These are phyloP conservation scores for Kryphioiulus occultus DNA, from an alignment of 2,888 invertebrate genomes.

Conservation along the genomic window DNA sequence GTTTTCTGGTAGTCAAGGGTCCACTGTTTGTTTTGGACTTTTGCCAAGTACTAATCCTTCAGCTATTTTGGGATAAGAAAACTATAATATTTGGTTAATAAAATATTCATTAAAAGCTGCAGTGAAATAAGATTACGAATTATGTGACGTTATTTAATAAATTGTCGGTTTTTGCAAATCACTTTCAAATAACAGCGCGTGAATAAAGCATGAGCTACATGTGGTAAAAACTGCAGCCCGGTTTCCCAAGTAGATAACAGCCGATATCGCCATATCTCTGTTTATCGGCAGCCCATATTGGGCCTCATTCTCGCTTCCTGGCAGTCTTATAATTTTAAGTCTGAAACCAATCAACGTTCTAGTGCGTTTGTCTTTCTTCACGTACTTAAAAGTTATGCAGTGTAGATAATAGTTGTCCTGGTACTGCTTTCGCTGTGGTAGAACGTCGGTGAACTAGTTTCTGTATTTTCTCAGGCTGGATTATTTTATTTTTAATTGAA, in stretches of 20 bases:
- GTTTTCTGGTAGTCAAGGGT: background rate
- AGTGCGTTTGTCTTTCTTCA: background rate
- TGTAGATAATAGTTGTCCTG: background rate
- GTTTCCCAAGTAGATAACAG: background rate
- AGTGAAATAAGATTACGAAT: background rate
- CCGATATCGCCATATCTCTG: background rate
- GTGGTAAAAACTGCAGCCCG: background rate
- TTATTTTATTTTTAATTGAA: background rate
- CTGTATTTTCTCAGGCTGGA: background rate
- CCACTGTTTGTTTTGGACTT: background rate
- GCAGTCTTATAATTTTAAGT: background rate
- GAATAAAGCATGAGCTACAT: background rate
- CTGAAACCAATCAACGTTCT: background rate
- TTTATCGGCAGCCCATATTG: background rate
- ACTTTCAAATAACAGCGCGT: background rate
- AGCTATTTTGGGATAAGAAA: background rate
- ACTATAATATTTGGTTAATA: background rate
- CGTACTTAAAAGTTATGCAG: background rate
- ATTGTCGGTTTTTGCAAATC: background rate
- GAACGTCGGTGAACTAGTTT: background rate
- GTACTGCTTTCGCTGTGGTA: background rate
- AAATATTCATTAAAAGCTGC: background rate
- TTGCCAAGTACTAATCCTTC: conserved; percentile 20
- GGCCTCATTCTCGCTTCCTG: background rate
- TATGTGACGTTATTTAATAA: background rate